Evolutionary conservation across 2,797 vertebrate genomes (phyloP).

Genomic region (Diplodus puntazzo): DNA sequence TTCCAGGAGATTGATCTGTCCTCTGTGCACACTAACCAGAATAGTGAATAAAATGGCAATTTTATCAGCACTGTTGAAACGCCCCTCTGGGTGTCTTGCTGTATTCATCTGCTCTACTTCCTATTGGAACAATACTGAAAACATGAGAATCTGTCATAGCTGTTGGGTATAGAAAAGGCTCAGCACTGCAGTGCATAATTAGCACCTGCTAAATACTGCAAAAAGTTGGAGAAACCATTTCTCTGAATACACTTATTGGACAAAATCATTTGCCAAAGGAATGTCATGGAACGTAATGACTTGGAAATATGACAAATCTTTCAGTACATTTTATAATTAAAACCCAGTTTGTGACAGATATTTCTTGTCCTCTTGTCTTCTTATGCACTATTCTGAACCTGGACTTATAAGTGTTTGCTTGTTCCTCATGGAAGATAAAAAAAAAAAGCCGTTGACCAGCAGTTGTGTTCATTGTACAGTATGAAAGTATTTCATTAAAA

Average conservation of each 20-base stretch:
- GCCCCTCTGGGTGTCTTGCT: slow-evolving; percentile 32
- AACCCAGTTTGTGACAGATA: neutral
- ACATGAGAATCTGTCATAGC: slow-evolving; percentile 13
- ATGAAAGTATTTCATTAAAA: neutral
- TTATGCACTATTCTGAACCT: too few species aligned
- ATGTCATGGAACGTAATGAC: neutral
- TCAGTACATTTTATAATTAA: neutral
- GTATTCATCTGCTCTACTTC: slow-evolving; percentile 26
- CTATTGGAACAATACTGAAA: slow-evolving; percentile 25
- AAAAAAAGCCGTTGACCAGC: too few species aligned
- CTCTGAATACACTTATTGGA: neutral
- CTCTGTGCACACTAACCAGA: slow-evolving; percentile 51
- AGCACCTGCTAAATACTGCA: slow-evolving; percentile 2
- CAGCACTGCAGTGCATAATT: slow-evolving; percentile 4
- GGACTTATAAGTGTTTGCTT: too few species aligned
- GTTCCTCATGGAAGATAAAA: too few species aligned
- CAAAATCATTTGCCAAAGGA: neutral
- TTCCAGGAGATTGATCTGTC: slow-evolving; percentile 61
- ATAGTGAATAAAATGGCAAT: slow-evolving; percentile 52
- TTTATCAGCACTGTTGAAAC: slow-evolving; percentile 49
- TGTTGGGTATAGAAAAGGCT: neutral
- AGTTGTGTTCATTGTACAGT: too few species aligned
- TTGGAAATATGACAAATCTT: neutral
- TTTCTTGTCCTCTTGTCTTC: neutral
- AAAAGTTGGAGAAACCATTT: neutral